These are phyloP conservation scores for Crocidura indochinensis DNA, from an alignment of 2,797 vertebrate species.

Conservation along the genomic window DNA sequence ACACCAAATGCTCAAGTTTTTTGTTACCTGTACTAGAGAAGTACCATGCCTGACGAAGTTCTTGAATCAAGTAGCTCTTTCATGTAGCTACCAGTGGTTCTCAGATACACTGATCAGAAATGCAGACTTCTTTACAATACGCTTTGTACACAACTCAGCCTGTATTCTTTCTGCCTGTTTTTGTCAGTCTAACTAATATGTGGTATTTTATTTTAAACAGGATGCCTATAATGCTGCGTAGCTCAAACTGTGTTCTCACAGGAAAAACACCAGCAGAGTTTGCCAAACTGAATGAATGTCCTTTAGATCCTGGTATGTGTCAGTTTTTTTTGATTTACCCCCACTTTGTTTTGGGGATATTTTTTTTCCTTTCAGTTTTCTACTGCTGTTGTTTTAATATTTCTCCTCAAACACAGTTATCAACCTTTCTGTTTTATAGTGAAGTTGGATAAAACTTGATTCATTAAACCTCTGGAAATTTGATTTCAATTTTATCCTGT, in stretches of 20 bases:
- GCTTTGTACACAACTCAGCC: background rate
- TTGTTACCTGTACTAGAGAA: background rate
- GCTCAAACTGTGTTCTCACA: constrained; percentile 98
- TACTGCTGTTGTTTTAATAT: background rate
- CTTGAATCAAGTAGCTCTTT: background rate
- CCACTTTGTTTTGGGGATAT: too few species aligned
- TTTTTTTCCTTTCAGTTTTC: background rate
- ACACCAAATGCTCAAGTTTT: background rate
- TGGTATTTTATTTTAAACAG: constrained; percentile 87
- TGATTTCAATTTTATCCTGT: constrained; percentile 30
- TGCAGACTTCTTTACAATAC: too few species aligned
- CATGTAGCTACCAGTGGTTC: background rate
- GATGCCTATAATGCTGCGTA: constrained; percentile 99
- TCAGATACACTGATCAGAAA: background rate
- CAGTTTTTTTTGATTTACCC: background rate
- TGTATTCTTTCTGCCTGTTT: background rate
- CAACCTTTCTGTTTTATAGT: constrained; percentile 33
- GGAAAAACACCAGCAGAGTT: constrained; percentile 98
- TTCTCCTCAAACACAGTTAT: background rate
- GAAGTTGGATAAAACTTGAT: constrained; percentile 19
- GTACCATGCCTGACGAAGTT: background rate
- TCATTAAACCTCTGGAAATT: constrained; percentile 11
- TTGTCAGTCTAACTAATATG: background rate
- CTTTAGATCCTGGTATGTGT: constrained; percentile 96
- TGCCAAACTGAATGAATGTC: constrained; percentile 98